Base-by-base conservation (phyloP, 2,113 vertebrate species). In the Rhagologus leucostigma region DNA sequence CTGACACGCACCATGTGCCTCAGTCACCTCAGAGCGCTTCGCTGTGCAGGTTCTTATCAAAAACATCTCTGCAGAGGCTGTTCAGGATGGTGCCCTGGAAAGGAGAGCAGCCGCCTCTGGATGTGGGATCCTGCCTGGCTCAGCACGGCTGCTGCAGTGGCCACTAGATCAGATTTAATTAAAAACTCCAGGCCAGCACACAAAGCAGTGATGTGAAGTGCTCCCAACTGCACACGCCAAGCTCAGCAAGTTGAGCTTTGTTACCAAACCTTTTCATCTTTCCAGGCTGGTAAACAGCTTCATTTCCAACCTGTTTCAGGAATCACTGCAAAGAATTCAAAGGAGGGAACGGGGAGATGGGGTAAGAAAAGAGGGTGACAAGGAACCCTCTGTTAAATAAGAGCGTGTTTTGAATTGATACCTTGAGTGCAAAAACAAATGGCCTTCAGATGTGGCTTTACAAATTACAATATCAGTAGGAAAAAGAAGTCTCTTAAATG, bases 381-480 rank as follows among this genome's bases (percentile, higher is more conserved):
- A 75, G 47, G 37, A 52, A 22, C 14, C 76, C 46, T 67, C 32
- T 59, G 27, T 93, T 88, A 49, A 75, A 42, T 63, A 73, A 68
- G 50, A 96, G n/a, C 20, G 35, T 95, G 79, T 93, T 97, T 97
- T 94, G 90, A 97, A 94, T 73, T 94, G 84, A 7, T 88, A n/a
- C 70, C 39, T 42, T 59, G 88, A 96, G 50, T 77, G 93, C 59
- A 95, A 96, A 97, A 96, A 7, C 86, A 97, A 98, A 97, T 75
- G 87, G 87, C 85, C 96, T 89, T 97, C 88, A 89, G 80, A 90
- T 78, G 20, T 91, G 75, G 79, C 84, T 95, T 94, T 91, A 74
- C 68, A 97, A 96, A 89, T 95, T 84, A 76, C 41, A 92, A 0
- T 97, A 97, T 97, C 95, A 95, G 77, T 73, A 92, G 60, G 55